These are phyloP conservation scores for Turritopsis rubra DNA, from an alignment of 30 jellyfish, hydroid and myxozoan genomes.

Conservation along the genomic window DNA sequence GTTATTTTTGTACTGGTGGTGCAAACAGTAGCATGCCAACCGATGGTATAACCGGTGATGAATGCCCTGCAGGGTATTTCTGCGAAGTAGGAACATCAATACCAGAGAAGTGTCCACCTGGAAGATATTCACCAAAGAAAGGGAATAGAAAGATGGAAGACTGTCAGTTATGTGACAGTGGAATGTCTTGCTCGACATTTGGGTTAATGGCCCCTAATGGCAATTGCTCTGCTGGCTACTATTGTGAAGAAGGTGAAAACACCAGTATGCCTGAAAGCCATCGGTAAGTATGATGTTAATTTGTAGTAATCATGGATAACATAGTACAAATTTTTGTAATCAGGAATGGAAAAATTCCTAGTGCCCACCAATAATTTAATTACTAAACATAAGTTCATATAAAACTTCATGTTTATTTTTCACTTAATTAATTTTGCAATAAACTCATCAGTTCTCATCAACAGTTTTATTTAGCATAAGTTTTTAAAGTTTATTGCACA, in stretches of 20 bases:
- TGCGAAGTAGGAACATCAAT: slow-evolving; percentile 62
- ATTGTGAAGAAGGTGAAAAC: slow-evolving; percentile 91
- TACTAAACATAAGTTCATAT: too few relatives aligned
- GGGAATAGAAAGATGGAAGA: slow-evolving; percentile 61
- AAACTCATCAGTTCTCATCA: too few relatives aligned
- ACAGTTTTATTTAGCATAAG: too few relatives aligned
- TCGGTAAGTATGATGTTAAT: slow-evolving; percentile 30
- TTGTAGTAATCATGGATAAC: too few relatives aligned
- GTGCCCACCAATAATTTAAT: too few relatives aligned
- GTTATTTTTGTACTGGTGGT: slow-evolving; percentile 61
- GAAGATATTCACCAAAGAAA: slow-evolving; percentile 61
- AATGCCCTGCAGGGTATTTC: slow-evolving; percentile 80
- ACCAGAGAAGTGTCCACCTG: slow-evolving; percentile 85
- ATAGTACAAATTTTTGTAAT: too few relatives aligned
- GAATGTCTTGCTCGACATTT: slow-evolving; percentile 60
- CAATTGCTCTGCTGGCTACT: slow-evolving; percentile 78
- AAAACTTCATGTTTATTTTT: too few relatives aligned
- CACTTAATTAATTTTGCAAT: too few relatives aligned
- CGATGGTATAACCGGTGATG: slow-evolving; percentile 73
- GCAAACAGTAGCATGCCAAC: slow-evolving; percentile 71
- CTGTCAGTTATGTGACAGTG: slow-evolving; percentile 73
- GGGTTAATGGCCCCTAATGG: slow-evolving; percentile 78
- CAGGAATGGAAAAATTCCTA: too few relatives aligned
- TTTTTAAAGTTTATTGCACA: too few relatives aligned
- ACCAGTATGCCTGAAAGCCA: slow-evolving; percentile 59